phyloP scores from a whole-genome alignment of 2,113 vertebrate species.

The Calidris pugnax region DNA sequence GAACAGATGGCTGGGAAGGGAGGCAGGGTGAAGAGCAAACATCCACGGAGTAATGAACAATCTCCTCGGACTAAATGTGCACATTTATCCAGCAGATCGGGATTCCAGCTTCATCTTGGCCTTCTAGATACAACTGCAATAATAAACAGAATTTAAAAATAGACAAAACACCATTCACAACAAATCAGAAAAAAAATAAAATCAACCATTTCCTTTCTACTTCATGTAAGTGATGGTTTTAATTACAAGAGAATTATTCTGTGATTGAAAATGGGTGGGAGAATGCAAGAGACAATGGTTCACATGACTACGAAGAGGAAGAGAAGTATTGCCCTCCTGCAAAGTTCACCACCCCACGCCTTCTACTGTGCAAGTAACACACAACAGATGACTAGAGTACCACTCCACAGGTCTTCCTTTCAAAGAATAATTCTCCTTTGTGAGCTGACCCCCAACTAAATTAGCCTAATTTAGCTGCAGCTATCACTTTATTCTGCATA shows the following conservation, averaged over 20 bases:
- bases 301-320: background rate
- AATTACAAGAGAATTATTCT: background rate
- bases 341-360: background rate
- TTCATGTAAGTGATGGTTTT: background rate
- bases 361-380: background rate
- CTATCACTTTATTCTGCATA: background rate
- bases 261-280: background rate
- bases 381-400: background rate
- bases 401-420: background rate
- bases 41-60: background rate
- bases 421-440: background rate
- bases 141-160: background rate
- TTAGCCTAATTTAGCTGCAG: background rate
- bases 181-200: background rate
- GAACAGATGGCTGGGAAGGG: constrained; percentile 3
- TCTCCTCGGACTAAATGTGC: background rate
- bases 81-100: background rate
- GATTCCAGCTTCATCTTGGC: background rate
- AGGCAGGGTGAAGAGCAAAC: background rate
- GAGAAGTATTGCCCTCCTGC: background rate
- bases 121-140: background rate
- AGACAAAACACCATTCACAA: background rate
- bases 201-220: background rate
- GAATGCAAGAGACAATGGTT: background rate
- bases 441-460: background rate